These are phyloP conservation scores for Patagioenas fasciata DNA, from an alignment of 2,113 vertebrate species.

Conservation along the genomic window DNA sequence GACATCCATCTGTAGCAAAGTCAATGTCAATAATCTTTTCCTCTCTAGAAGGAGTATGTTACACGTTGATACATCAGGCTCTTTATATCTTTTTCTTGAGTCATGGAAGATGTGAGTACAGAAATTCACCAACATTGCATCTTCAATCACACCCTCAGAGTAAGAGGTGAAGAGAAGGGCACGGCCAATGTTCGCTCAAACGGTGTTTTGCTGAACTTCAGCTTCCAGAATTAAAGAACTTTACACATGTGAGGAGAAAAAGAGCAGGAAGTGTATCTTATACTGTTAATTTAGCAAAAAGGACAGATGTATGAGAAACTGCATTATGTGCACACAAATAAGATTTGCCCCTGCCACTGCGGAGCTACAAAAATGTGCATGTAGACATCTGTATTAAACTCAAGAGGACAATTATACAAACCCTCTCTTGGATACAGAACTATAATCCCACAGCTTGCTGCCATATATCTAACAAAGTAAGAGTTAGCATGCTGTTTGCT, in stretches of 20 bases:
- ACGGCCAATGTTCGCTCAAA: not conserved
- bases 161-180: not conserved
- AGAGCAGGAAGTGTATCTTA: not conserved
- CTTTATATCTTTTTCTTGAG: not conserved
- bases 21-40: not conserved
- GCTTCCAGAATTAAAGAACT: not conserved
- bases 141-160: not conserved
- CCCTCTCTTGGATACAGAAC: not conserved
- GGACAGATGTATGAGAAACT: not conserved
- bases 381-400: not conserved
- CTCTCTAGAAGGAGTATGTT: not conserved
- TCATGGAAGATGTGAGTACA: not conserved
- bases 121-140: not conserved
- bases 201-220: not conserved
- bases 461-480: not conserved
- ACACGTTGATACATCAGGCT: not conserved
- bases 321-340: fast-evolving
- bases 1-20: not conserved
- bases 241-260: not conserved
- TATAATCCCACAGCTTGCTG: not conserved
- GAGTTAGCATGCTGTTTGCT: not conserved
- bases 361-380: not conserved
- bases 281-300: not conserved
- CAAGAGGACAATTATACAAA: not conserved
- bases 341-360: not conserved